Percentiles rank a stretch among this genome's conserved stretches.
Conservation (phyloP, 2,797 vertebrate genomes). For the Centroberyx gerrardi region DNA sequence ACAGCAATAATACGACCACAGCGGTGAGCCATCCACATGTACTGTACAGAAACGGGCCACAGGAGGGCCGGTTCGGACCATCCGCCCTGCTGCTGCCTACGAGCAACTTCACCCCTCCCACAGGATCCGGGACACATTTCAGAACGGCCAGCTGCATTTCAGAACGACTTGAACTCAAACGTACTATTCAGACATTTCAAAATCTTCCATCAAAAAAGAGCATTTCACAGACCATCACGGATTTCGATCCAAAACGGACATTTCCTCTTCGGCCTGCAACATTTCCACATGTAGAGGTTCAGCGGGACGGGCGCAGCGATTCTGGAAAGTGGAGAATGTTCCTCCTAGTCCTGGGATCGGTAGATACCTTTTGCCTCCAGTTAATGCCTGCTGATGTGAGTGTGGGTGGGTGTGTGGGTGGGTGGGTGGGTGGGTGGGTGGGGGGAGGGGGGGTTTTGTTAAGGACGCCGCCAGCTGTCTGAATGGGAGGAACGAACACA, state of each 20-base stretch:
- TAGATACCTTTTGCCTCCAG: conserved; percentile 24
- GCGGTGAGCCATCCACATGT: conserved; percentile 47
- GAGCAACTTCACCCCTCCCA: neutral
- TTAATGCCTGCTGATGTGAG: conserved; percentile 57
- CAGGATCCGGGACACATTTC: conserved; percentile 18
- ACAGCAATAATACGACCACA: conserved; percentile 74
- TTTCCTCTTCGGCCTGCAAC: conserved; percentile 17
- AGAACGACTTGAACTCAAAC: conserved; percentile 13
- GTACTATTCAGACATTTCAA: neutral
- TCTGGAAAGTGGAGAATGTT: conserved; percentile 28
- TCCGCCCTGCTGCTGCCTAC: conserved; percentile 10
- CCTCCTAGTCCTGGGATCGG: conserved; percentile 39
- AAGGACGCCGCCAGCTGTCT: conserved; percentile 4
- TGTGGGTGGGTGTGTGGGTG: no score
- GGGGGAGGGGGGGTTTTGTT: no score
- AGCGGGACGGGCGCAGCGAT: conserved; percentile 12
- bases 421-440: no score
- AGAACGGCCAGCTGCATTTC: conserved; percentile 19
- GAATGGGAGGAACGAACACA: conserved; percentile 12
- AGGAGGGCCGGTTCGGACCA: conserved; percentile 55
- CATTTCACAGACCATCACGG: conserved; percentile 36
- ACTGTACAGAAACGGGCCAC: conserved; percentile 47
- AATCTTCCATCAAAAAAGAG: neutral
- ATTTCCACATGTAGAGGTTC: conserved; percentile 15
- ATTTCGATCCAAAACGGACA: neutral